Base-by-base conservation (phyloP, 2,888 invertebrate genomes). In the Trissolcus brochymenae region DNA sequence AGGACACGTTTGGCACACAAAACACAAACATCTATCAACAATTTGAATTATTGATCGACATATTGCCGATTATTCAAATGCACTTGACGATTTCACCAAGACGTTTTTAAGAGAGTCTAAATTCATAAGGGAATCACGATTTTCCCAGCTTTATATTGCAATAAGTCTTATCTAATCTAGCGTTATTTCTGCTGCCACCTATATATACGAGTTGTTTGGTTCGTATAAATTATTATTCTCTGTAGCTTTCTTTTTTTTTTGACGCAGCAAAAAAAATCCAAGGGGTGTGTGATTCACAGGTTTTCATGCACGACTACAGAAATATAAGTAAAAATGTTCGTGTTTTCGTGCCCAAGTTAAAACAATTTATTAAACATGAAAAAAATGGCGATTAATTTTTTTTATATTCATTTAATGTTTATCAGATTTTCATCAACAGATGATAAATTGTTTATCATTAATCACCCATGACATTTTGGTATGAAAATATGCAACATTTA, bases 101-200 rank as follows among this genome's bases (percentile, higher is more conserved):
- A 13, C 25, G 19, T 71, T 71, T 72, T 59, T 21, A 17, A 49
- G 59, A 35, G 35, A 21, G 59, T 71, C 53, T 46, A 46, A 64
- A 71, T 55, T 57, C 56, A 57, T 62, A 51, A 43, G 14, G 43
- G 43, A 46, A 62, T 71, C 71, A 64, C 57, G 64, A 64, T 71
- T 71, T 71, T 71, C 64, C 46, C 71, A 71, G 51, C 64, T 56
- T 62, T 55, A 46, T 53, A 71, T 13, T 57, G 57, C 71, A 62
- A 71, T 35, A 50, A 41, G 53, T 61, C 57, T 71, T 71, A 71
- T 71, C 64, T 64, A 71, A 71, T 62, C 71, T 71, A 19, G 13
- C 29, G 55, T 16, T 57, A 51, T 64, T 55, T 70, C n/a, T 25
- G 53, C 60, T 57, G 43, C 62, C 62, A 71, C 51, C 60, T 51